Evolutionary conservation across 2,888 invertebrate genomes (phyloP).

Genomic region (Xestia sexstrigata): DNA sequence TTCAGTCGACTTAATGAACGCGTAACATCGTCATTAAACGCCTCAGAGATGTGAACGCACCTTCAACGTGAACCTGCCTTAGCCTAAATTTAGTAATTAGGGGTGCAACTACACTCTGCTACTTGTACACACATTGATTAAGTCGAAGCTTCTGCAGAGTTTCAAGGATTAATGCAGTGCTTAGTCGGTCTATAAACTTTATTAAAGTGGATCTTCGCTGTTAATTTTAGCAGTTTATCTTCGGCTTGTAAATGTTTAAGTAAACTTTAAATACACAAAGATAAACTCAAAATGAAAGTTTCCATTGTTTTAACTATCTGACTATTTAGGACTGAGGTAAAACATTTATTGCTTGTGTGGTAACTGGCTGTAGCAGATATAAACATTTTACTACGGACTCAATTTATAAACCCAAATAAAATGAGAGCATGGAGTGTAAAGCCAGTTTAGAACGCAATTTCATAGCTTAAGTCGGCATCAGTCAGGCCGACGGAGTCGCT

Average conservation of each 20-base stretch:
- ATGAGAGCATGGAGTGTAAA: conserved; percentile 49
- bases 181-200: conserved; percentile 54
- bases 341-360: not conserved
- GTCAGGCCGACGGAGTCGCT: conserved; percentile 66
- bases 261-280: not conserved
- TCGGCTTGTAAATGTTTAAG: conserved; percentile 8
- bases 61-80: conserved; percentile 67
- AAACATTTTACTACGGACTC: conserved; percentile 22
- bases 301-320: not conserved
- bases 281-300: not conserved
- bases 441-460: conserved; percentile 72
- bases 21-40: conserved; percentile 86
- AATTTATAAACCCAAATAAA: conserved; percentile 26
- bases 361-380: conserved; percentile 18
- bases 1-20: conserved; percentile 86
- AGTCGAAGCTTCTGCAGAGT: conserved; percentile 68
- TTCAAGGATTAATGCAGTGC: conserved; percentile 66
- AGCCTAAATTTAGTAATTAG: conserved; percentile 83
- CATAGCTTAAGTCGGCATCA: conserved; percentile 71
- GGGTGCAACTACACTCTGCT: conserved; percentile 75
- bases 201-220: conserved; percentile 49
- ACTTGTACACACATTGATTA: conserved; percentile 75
- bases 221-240: conserved; percentile 41
- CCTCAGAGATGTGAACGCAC: conserved; percentile 78
- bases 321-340: not conserved